Conservation (phyloP, 2,113 vertebrate species). For the Pandion haliaetus region DNA sequence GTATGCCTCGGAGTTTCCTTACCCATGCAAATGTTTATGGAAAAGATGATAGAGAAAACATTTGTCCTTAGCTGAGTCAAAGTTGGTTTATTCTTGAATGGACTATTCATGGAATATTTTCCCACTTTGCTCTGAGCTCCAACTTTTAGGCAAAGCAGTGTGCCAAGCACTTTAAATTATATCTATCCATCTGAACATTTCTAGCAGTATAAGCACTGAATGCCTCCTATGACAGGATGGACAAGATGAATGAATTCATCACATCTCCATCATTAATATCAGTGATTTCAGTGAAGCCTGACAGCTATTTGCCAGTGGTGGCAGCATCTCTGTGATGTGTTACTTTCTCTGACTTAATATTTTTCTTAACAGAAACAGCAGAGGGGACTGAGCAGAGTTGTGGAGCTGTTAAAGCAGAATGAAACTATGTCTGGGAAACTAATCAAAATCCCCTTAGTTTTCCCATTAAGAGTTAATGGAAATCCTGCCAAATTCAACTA, state of each 20-base stretch:
- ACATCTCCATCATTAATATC: background rate
- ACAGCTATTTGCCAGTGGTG: background rate
- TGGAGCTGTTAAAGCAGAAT: background rate
- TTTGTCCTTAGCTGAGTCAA: background rate
- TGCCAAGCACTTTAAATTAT: background rate
- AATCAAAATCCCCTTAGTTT: background rate
- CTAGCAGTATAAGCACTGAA: background rate
- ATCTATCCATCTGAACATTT: background rate
- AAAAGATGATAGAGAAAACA: background rate
- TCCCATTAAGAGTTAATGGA: background rate
- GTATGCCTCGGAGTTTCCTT: background rate
- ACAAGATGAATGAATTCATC: background rate
- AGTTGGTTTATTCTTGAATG: background rate
- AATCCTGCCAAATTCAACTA: background rate
- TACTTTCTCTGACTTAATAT: background rate
- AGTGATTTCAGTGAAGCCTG: background rate
- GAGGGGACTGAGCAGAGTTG: background rate
- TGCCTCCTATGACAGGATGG: background rate
- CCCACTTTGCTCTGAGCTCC: background rate
- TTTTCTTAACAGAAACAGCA: background rate
- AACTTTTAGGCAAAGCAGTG: background rate
- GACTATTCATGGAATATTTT: background rate
- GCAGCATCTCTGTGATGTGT: background rate
- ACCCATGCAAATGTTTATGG: background rate
- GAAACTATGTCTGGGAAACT: background rate